Conservation (phyloP, 53 echinoderm and acorn worm genomes). For the Glandiceps talaboti region DNA sequence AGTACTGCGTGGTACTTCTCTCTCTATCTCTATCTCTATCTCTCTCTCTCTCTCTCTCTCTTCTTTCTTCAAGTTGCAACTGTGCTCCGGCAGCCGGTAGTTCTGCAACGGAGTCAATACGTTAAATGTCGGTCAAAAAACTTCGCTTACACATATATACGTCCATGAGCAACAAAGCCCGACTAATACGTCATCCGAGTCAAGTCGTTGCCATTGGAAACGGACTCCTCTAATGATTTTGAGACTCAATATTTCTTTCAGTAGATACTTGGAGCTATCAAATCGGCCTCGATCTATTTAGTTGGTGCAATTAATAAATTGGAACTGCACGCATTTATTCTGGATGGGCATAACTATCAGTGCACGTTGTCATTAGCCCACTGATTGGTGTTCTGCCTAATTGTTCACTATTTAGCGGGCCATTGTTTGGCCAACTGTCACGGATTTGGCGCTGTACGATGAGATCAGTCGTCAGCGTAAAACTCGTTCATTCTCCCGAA, state of each 20-base stretch:
- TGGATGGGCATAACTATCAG: background rate
- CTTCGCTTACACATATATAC: background rate
- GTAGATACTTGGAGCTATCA: background rate
- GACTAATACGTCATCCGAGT: background rate
- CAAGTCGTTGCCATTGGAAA: background rate
- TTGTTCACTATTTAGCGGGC: background rate
- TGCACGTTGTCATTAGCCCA: background rate
- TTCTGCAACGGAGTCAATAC: background rate
- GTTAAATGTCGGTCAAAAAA: background rate
- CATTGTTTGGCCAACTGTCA: background rate
- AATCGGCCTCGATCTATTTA: background rate
- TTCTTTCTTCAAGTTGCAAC: background rate
- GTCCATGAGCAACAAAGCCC: background rate
- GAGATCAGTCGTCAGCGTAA: no score
- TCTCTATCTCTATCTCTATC: background rate
- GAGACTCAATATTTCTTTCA: background rate
- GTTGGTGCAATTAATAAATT: background rate
- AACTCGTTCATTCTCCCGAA: no score
- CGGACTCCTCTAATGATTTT: background rate
- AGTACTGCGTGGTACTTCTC: no score
- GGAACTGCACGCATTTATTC: background rate
- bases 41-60: background rate
- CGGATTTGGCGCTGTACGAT: background rate
- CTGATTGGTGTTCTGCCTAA: background rate
- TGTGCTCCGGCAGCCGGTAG: background rate